A percentile compares a stretch with the other conserved stretches of the same genome.
phyloP scores from a whole-genome alignment of 2,888 invertebrate species.

The Drosophila lutescens region DNA sequence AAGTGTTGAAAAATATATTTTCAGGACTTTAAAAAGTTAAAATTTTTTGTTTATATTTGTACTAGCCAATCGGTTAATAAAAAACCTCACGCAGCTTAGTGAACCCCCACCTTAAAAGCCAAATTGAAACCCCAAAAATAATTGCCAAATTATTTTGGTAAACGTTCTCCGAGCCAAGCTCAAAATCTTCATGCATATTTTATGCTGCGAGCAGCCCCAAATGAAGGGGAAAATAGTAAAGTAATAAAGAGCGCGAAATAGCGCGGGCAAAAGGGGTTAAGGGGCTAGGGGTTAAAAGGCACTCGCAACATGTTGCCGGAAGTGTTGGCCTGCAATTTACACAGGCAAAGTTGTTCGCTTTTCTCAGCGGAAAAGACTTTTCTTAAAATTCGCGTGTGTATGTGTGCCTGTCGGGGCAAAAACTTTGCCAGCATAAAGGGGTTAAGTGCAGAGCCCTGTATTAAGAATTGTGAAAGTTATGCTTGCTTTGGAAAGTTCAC shows the following conservation, averaged over 20 bases:
- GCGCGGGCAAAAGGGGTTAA: background rate
- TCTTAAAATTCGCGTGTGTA: conserved; percentile 4
- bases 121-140: conserved; percentile 29
- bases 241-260: conserved; percentile 25
- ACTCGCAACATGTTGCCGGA: conserved; percentile 34
- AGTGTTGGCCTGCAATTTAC: conserved; percentile 37
- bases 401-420: conserved; percentile 8
- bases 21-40: too few relatives aligned
- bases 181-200: conserved; percentile 54
- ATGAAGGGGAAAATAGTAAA: conserved; percentile 21
- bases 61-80: conserved; percentile 30
- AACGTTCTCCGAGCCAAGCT: conserved; percentile 23
- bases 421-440: conserved; percentile 28
- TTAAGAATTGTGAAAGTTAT: conserved; percentile 20
- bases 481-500: conserved; percentile 10
- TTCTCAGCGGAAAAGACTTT: conserved; percentile 15
- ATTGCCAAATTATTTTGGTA: conserved; percentile 41
- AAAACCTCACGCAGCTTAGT: conserved; percentile 26
- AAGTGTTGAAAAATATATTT: too few relatives aligned
- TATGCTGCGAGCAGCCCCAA: conserved; percentile 15
- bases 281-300: background rate
- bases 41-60: too few relatives aligned
- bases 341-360: conserved; percentile 31
- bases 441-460: conserved; percentile 33
- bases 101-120: conserved; percentile 1